phyloP scores from a whole-genome alignment of 92 coral and sea anemone species.

The Chrysogorgia sp. region DNA sequence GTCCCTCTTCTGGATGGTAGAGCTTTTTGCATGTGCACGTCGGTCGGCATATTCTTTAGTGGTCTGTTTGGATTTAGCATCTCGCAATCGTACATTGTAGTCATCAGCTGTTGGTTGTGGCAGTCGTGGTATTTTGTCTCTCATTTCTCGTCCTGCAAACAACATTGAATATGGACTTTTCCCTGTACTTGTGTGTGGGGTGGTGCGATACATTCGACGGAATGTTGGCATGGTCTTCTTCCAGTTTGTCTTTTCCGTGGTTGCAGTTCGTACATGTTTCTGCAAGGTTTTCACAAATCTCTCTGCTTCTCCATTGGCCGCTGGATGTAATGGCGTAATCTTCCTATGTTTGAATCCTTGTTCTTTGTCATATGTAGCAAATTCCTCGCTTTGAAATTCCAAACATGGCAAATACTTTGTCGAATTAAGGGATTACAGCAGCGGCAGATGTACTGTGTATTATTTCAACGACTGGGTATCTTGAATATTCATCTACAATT shows the following conservation, averaged over 20 bases:
- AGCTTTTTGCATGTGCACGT: slow-evolving; percentile 14
- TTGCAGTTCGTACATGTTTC: slow-evolving; percentile 31
- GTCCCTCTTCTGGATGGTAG: neutral
- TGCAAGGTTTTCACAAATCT: slow-evolving; percentile 35
- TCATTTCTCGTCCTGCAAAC: slow-evolving; percentile 46
- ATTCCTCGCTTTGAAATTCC: slow-evolving; percentile 6
- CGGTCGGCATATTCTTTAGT: slow-evolving; percentile 29
- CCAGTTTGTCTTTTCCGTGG: slow-evolving; percentile 14
- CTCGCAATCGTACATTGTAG: slow-evolving; percentile 14
- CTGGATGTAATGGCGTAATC: slow-evolving; percentile 14
- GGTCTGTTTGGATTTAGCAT: neutral
- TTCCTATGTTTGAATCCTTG: neutral
- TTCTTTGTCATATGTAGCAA: neutral
- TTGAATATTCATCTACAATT: slow-evolving; percentile 26
- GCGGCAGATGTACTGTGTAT: slow-evolving; percentile 3
- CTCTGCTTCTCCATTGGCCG: slow-evolving; percentile 22
- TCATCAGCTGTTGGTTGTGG: slow-evolving; percentile 11
- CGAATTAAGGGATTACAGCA: slow-evolving; percentile 22
- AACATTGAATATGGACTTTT: slow-evolving; percentile 34
- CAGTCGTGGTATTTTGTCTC: slow-evolving; percentile 24
- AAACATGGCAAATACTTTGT: slow-evolving; percentile 6
- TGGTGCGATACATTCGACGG: slow-evolving; percentile 20
- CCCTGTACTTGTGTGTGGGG: slow-evolving; percentile 42
- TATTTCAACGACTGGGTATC: slow-evolving; percentile 13
- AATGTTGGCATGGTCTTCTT: neutral